A percentile compares a stretch with the other conserved stretches of the same genome.
phyloP scores from a whole-genome alignment of 2,888 invertebrate species.

The Cheilosia pagana region DNA sequence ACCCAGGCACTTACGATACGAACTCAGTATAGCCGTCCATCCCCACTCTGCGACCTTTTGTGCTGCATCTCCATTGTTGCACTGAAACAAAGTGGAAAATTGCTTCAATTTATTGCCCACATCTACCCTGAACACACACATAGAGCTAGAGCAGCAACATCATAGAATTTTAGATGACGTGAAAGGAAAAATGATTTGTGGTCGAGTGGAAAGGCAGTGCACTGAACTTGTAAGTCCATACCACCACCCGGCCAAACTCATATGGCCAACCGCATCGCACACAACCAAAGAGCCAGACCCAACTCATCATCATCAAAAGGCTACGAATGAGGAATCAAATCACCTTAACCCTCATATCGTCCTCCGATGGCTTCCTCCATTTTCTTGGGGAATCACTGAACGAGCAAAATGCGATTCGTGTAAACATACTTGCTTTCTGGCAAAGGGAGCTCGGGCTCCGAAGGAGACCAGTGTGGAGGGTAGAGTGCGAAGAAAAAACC shows the following conservation, averaged over 20 bases:
- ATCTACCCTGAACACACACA: conserved; percentile 62
- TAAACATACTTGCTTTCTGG: conserved; percentile 46
- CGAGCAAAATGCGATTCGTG: conserved; percentile 72
- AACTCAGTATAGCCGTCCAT: not conserved
- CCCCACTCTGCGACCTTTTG: not conserved
- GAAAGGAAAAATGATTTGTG: conserved; percentile 70
- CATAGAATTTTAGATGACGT: conserved; percentile 67
- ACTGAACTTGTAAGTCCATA: conserved; percentile 53
- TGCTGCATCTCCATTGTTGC: conserved; percentile 54
- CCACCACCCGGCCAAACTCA: conserved; percentile 17
- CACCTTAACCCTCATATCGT: conserved; percentile 56
- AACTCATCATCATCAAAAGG: conserved; percentile 60
- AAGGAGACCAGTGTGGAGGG: not conserved
- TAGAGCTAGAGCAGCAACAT: conserved; percentile 52
- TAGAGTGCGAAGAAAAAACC: conserved; percentile 25
- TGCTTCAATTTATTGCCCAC: conserved; percentile 72
- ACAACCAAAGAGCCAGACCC: not conserved
- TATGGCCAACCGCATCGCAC: conserved; percentile 28
- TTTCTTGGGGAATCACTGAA: conserved; percentile 71
- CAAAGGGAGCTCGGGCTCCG: conserved; percentile 3
- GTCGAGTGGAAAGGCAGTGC: conserved; percentile 43
- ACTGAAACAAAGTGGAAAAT: conserved; percentile 67
- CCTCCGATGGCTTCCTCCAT: conserved; percentile 24
- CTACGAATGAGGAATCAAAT: conserved; percentile 65
- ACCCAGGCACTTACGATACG: conserved; percentile 20